phyloP scores from a whole-genome alignment of 2,888 invertebrate species.

The Caenorhabditis sulstoni region DNA sequence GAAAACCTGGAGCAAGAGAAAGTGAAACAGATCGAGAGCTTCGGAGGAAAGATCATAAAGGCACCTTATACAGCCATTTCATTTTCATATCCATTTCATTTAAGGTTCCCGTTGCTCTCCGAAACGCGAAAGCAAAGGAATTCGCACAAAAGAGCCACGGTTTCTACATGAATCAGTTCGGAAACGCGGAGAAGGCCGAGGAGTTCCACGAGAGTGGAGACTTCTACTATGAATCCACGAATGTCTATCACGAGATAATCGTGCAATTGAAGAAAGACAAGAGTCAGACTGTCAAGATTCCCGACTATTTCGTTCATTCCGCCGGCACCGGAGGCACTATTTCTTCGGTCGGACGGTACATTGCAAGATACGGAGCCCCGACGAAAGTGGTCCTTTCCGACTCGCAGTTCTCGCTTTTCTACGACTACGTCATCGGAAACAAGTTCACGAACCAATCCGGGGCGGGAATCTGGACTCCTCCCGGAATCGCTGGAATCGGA shows the following conservation, averaged over 20 bases:
- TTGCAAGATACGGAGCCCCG: slow-evolving; percentile 68
- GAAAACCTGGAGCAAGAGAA: slow-evolving; percentile 72
- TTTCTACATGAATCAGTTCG: slow-evolving; percentile 76
- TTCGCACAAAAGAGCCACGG: slow-evolving; percentile 67
- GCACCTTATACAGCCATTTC: slow-evolving; percentile 1
- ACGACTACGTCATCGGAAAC: slow-evolving; percentile 72
- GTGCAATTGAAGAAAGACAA: slow-evolving; percentile 63
- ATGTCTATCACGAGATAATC: slow-evolving; percentile 75
- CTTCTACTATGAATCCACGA: slow-evolving; percentile 68
- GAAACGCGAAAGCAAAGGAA: slow-evolving; percentile 59
- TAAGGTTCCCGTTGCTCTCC: slow-evolving; percentile 45
- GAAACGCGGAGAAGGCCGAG: slow-evolving; percentile 75
- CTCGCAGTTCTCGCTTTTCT: slow-evolving; percentile 75
- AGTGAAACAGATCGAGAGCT: slow-evolving; percentile 68
- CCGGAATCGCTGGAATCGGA: slow-evolving; percentile 76
- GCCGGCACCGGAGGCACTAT: slow-evolving; percentile 77
- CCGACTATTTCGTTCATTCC: slow-evolving; percentile 74
- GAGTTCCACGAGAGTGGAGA: slow-evolving; percentile 75
- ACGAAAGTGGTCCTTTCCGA: slow-evolving; percentile 74
- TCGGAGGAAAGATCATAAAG: slow-evolving; percentile 70
- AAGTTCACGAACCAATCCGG: slow-evolving; percentile 73
- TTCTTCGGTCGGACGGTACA: slow-evolving; percentile 75
- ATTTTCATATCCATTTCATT: background rate
- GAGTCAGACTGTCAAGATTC: slow-evolving; percentile 42
- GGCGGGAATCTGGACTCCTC: slow-evolving; percentile 68